These are phyloP conservation scores for Atherinosoma microstoma DNA, from an alignment of 2,797 vertebrate genomes.

Conservation along the genomic window DNA sequence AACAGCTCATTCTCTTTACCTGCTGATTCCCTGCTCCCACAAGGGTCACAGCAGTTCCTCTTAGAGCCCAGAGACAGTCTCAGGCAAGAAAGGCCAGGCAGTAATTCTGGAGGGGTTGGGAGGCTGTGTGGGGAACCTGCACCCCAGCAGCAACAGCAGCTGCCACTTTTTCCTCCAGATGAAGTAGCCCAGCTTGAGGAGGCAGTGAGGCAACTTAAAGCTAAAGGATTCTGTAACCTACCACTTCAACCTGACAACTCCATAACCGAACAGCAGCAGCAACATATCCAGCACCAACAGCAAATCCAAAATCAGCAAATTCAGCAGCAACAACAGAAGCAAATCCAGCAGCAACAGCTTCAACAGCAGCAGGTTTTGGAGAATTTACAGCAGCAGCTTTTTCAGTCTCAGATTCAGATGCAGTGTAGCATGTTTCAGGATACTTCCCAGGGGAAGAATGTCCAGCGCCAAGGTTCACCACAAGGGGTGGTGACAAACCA, in stretches of 20 bases:
- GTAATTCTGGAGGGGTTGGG: constrained; percentile 81
- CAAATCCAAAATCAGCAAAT: constrained; percentile 86
- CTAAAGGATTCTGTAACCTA: constrained; percentile 89
- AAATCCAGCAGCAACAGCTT: constrained; percentile 85
- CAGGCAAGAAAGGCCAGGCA: constrained; percentile 85
- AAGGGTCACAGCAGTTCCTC: constrained; percentile 87
- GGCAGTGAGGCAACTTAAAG: constrained; percentile 94
- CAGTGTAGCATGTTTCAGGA: constrained; percentile 90
- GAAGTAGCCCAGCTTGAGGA: constrained; percentile 93
- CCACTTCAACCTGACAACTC: constrained; percentile 92
- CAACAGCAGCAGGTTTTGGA: constrained; percentile 79
- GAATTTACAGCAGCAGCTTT: constrained; percentile 85
- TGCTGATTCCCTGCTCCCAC: constrained; percentile 89
- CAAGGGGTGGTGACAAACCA: constrained; percentile 86
- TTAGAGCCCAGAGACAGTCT: constrained; percentile 86
- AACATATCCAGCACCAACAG: constrained; percentile 83
- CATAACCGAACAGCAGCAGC: constrained; percentile 85
- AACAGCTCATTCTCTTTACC: constrained; percentile 86
- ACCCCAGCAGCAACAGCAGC: constrained; percentile 85
- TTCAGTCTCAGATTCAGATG: constrained; percentile 91
- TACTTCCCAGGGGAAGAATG: constrained; percentile 82
- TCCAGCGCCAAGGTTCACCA: constrained; percentile 86
- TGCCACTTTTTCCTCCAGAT: constrained; percentile 86
- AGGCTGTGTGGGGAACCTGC: constrained; percentile 88
- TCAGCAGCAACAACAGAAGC: constrained; percentile 83